Base-by-base conservation (phyloP, 2,888 invertebrate species). In the Trachelus stipa region DNA sequence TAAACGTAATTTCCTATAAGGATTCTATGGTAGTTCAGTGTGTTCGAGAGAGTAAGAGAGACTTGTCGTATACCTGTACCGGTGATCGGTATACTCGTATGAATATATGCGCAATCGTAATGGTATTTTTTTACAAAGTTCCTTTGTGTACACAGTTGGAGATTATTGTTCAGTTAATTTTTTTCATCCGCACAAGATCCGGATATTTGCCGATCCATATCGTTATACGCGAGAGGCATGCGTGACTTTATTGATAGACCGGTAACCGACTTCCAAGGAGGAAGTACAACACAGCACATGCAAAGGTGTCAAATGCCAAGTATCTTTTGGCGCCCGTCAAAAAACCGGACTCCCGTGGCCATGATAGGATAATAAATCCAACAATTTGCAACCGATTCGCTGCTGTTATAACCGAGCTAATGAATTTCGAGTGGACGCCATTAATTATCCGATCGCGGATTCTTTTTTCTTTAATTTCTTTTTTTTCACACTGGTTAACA, bases 351-450 rank as follows among this genome's bases (percentile, higher is more conserved):
- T 56, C 56, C 71, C 12, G 71, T 34, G 71, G 23, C 33, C 71
- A 23, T 71, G 71, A 34, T 34, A 71, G 23, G 71, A 34, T 71
- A 71, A 71, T 34, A 71, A 71, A 71, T 71, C 34, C 12, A 15
- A 12, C 71, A 71, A 71, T 71, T 71, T 71, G 71, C 71, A 34
- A 34, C 71, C 71, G 71, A 71, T 71, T 71, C 71, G 2, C 34
- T 15, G 9, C 15, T 12, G 71, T 6, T 31, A 31, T 12, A 9
- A 33, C 1, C 15, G 34, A 71, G 31, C 9, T 71, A 71, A 71
- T 71, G 71, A 71, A 31, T 34, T 71, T 71, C 34, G 71, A 34
- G 12, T 15, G 71, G 71, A 34, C 31, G 34, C 15, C 23, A 71
- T 71, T 71, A 71, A 71, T 71, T 71, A 71, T 71, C 31, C 33